Conservation (phyloP, 2,888 invertebrate genomes). For the Lepidocyrtinus sp. region DNA sequence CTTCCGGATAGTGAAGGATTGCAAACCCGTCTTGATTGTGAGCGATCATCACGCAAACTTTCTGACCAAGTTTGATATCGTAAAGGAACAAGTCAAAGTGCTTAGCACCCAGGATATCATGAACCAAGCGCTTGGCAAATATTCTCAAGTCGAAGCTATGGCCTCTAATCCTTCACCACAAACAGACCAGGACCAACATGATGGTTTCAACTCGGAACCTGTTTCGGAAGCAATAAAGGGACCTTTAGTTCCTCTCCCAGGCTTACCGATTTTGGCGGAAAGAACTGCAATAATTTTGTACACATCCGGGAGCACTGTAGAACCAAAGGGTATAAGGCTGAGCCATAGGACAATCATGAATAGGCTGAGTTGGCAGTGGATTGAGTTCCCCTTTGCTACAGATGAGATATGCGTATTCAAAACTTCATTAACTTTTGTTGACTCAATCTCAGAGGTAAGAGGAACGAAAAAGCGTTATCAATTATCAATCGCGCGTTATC, state of each 20-base stretch:
- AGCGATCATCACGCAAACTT: conserved; percentile 78
- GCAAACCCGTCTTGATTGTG: conserved; percentile 81
- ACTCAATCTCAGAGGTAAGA: conserved; percentile 77
- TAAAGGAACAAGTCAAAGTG: conserved; percentile 43
- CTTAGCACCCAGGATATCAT: conserved; percentile 38
- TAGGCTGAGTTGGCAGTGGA: conserved; percentile 91
- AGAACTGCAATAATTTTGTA: conserved; percentile 83
- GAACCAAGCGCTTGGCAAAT: conserved; percentile 18
- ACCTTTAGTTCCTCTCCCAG: conserved; percentile 31
- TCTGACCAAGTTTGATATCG: conserved; percentile 63
- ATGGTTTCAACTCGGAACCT: no score
- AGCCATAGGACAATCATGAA: conserved; percentile 84
- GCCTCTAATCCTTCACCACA: no score
- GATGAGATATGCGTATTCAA: conserved; percentile 88
- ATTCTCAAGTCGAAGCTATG: no score
- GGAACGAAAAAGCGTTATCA: no score
- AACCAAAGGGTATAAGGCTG: conserved; percentile 79
- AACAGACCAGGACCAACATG: not conserved
- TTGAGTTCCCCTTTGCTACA: conserved; percentile 81
- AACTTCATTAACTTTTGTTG: conserved; percentile 92
- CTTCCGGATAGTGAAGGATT: conserved; percentile 83
- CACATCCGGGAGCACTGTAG: conserved; percentile 78
- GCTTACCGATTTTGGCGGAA: conserved; percentile 47
- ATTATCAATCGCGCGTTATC: no score
- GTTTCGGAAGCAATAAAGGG: no score